These are phyloP conservation scores for Hypomecis atomaria DNA, from an alignment of 2,888 invertebrate species.

Conservation along the genomic window DNA sequence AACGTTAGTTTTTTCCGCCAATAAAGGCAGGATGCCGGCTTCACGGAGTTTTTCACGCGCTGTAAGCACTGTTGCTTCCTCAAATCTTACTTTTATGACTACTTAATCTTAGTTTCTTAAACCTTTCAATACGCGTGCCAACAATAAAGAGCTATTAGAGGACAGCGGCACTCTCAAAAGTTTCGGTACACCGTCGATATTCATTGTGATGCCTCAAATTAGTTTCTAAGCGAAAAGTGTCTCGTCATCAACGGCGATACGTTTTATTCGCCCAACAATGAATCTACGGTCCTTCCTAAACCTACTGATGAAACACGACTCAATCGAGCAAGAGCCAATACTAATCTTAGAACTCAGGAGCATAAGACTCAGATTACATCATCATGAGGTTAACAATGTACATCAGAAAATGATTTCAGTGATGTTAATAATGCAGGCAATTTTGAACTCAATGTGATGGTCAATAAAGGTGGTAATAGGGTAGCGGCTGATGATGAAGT, in stretches of 20 bases:
- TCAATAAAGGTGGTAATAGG: constrained; percentile 51
- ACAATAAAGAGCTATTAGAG: constrained; percentile 63
- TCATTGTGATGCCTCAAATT: constrained; percentile 82
- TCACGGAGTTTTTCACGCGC: constrained; percentile 76
- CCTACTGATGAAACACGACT: constrained; percentile 62
- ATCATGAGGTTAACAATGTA: constrained; percentile 57
- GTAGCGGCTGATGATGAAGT: constrained; percentile 45
- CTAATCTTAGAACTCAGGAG: constrained; percentile 45
- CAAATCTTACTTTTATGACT: constrained; percentile 38
- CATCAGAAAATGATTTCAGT: constrained; percentile 63
- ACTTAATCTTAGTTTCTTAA: constrained; percentile 46
- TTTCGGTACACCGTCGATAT: constrained; percentile 65
- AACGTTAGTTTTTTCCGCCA: constrained; percentile 47
- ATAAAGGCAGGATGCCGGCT: constrained; percentile 76
- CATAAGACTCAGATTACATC: constrained; percentile 72
- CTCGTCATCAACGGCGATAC: constrained; percentile 79
- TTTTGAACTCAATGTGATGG: constrained; percentile 55
- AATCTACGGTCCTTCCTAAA: constrained; percentile 75
- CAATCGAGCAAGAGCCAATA: constrained; percentile 59
- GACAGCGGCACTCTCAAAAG: constrained; percentile 72
- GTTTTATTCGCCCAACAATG: constrained; percentile 80
- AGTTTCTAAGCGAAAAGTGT: constrained; percentile 79
- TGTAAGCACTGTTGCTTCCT: constrained; percentile 71
- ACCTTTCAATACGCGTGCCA: constrained; percentile 68
- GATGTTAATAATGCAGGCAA: constrained; percentile 51